A percentile compares a stretch with the other conserved stretches of the same genome.
phyloP scores from a whole-genome alignment of 2,797 vertebrate species.

The Agapornis canus region DNA sequence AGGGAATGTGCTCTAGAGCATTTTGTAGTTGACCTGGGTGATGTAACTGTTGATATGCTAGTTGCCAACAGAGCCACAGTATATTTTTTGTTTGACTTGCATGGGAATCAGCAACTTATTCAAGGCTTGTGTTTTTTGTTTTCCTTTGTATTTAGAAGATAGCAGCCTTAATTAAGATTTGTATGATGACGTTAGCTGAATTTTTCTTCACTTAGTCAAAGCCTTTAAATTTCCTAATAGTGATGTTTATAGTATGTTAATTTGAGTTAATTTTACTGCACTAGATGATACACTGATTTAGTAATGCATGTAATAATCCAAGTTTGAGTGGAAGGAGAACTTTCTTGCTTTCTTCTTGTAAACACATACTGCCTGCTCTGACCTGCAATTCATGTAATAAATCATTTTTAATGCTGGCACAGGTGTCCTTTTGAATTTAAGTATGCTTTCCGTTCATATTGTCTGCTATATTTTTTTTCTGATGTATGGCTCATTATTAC shows the following conservation, averaged over 20 bases:
- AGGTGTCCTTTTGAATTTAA: constrained; percentile 66
- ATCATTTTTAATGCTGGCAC: constrained; percentile 26
- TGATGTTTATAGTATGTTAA: constrained; percentile 50
- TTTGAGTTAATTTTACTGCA: constrained; percentile 43
- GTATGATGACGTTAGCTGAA: constrained; percentile 29
- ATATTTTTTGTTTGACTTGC: neutral
- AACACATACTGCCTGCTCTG: neutral
- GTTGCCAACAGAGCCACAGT: neutral
- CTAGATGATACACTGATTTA: constrained; percentile 21
- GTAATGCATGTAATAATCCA: constrained; percentile 10
- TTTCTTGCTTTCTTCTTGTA: constrained; percentile 28
- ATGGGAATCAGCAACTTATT: neutral
- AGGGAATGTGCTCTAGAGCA: neutral
- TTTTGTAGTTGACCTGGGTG: neutral
- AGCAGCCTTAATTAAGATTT: constrained; percentile 52
- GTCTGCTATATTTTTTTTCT: constrained; percentile 53
- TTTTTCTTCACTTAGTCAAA: constrained; percentile 45
- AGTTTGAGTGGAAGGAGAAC: neutral
- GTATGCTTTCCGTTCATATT: constrained; percentile 43
- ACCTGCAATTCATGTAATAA: constrained; percentile 39
- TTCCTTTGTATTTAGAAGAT: constrained; percentile 23
- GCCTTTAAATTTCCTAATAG: constrained; percentile 46
- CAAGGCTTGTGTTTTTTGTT: neutral
- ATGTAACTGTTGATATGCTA: neutral
- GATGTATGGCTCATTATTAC: constrained; percentile 58